Conservation (phyloP, 2,113 vertebrate genomes). For the Dolichallabes microphthalmus region DNA sequence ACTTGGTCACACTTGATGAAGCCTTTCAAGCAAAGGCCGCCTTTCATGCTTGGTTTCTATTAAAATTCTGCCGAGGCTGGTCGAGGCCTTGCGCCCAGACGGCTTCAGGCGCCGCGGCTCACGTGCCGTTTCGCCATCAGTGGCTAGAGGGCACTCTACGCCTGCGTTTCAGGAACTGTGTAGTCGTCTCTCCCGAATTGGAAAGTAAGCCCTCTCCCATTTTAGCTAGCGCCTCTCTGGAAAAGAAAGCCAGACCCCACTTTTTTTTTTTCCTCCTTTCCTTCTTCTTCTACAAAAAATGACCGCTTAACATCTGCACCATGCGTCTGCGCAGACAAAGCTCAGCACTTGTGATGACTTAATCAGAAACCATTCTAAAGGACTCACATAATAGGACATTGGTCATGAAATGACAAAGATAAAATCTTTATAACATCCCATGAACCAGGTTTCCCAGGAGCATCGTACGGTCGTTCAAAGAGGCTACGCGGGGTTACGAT, state of each 20-base stretch:
- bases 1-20: slow-evolving; percentile 88
- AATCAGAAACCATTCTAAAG: slow-evolving; percentile 4
- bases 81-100: slow-evolving; percentile 59
- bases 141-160: slow-evolving; percentile 90
- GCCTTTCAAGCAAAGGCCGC: slow-evolving; percentile 82
- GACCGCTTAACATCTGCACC: slow-evolving; percentile 55
- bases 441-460: not conserved
- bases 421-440: not conserved
- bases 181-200: slow-evolving; percentile 12
- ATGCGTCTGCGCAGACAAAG: not conserved
- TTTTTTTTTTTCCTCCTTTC: not conserved
- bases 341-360: not conserved
- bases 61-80: slow-evolving; percentile 75
- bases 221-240: slow-evolving; percentile 62
- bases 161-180: slow-evolving; percentile 65
- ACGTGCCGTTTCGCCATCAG: slow-evolving; percentile 74
- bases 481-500: not conserved
- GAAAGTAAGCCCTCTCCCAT: slow-evolving; percentile 64
- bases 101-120: slow-evolving; percentile 29
- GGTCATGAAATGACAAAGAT: not conserved
- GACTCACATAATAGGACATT: not conserved
- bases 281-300: slow-evolving; percentile 62
- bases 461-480: not conserved
- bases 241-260: slow-evolving; percentile 42
- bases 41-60: slow-evolving; percentile 80